These are phyloP conservation scores for Hetaerina americana DNA, from an alignment of 1,140 invertebrate genomes.

Conservation along the genomic window DNA sequence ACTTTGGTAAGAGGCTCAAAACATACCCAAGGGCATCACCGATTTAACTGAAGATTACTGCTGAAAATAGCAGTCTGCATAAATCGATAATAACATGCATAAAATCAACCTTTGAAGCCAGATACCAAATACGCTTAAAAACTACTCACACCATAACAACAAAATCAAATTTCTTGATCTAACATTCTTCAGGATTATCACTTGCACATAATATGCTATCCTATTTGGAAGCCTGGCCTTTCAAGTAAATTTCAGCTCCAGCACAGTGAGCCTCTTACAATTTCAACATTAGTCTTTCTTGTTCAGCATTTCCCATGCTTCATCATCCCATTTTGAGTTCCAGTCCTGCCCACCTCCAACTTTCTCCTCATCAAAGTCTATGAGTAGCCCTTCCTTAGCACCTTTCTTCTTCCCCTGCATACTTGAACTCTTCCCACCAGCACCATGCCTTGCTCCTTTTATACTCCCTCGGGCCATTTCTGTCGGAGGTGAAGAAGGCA, in stretches of 20 bases:
- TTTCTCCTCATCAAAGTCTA: slow-evolving; percentile 8
- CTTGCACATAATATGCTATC: neutral
- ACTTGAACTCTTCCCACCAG: neutral
- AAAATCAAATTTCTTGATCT: neutral
- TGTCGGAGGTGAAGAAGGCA: neutral
- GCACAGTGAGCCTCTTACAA: neutral
- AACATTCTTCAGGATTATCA: neutral
- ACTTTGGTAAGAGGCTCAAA: neutral
- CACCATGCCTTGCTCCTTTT: neutral
- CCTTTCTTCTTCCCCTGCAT: slow-evolving; percentile 3
- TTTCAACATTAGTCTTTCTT: slow-evolving; percentile 2
- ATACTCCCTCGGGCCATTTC: neutral
- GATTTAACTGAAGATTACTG: neutral
- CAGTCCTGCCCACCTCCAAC: neutral
- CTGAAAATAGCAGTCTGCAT: neutral
- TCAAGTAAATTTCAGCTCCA: neutral
- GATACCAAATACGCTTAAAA: neutral
- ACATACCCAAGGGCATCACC: neutral
- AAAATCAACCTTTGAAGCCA: neutral
- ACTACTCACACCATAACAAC: neutral
- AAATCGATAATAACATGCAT: neutral
- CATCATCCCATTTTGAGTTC: slow-evolving; percentile 10
- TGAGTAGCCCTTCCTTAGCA: slow-evolving; percentile 6
- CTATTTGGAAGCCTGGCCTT: neutral
- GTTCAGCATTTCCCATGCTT: slow-evolving; percentile 11